Evolutionary conservation across 1,140 invertebrate genomes (phyloP).

Genomic region (Micrasema longulum): DNA sequence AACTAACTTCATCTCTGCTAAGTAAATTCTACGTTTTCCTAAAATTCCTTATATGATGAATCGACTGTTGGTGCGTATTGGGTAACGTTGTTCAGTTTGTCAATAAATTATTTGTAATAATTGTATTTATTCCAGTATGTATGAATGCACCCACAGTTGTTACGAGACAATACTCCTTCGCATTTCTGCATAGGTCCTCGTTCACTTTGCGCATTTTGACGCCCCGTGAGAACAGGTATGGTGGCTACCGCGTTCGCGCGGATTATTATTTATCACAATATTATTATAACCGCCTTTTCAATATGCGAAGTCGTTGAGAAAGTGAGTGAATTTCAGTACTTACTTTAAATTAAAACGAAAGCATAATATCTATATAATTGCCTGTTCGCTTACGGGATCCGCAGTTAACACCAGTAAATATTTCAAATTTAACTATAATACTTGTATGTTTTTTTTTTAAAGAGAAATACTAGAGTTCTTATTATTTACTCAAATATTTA

Average conservation of each 20-base stretch:
- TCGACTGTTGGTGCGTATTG: neutral
- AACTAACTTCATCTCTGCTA: neutral
- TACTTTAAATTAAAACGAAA: constrained; percentile 12
- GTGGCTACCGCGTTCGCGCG: constrained; percentile 11
- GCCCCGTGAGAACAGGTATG: constrained; percentile 32
- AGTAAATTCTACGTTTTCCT: neutral
- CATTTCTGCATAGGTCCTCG: constrained; percentile 21
- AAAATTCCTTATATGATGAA: constrained; percentile 11
- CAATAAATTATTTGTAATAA: constrained; percentile 33
- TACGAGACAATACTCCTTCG: constrained; percentile 18
- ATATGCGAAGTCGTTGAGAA: constrained; percentile 7
- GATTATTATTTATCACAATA: neutral
- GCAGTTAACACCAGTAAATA: constrained; percentile 8
- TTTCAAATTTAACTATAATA: too few relatives aligned
- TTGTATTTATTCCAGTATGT: constrained; percentile 18
- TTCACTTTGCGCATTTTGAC: constrained; percentile 17
- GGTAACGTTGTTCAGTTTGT: constrained; percentile 13
- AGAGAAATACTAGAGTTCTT: too few relatives aligned
- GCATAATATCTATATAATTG: too few relatives aligned
- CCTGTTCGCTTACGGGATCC: neutral
- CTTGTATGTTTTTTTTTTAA: too few relatives aligned
- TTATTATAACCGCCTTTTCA: constrained; percentile 14
- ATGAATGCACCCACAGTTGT: neutral
- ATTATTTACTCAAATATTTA: too few relatives aligned
- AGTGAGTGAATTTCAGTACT: constrained; percentile 13